These are phyloP conservation scores for Diabrotica balteata DNA, from an alignment of 2,888 invertebrate genomes.

Conservation along the genomic window DNA sequence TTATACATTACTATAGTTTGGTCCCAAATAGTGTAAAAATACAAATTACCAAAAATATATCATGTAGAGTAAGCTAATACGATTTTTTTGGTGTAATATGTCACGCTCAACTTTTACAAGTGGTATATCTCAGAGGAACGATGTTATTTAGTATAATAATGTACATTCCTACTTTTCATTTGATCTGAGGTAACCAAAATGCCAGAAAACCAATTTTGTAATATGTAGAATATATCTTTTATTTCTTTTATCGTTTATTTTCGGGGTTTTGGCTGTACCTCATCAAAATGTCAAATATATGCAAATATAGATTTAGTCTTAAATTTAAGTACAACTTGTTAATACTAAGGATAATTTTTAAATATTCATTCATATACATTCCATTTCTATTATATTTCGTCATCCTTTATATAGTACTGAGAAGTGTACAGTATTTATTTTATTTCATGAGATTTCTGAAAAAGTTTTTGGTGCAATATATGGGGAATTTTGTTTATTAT, in stretches of 20 bases:
- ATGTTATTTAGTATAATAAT: constrained; percentile 22
- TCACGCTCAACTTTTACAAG: not conserved
- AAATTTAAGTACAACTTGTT: constrained; percentile 22
- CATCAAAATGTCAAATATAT: constrained; percentile 7
- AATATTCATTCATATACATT: constrained; percentile 41
- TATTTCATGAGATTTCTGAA: constrained; percentile 22
- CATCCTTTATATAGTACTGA: constrained; percentile 16
- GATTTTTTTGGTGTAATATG: not conserved
- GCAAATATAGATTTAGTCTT: constrained; percentile 14
- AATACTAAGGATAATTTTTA: constrained; percentile 38
- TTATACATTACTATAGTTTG: no score
- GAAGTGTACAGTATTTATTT: constrained; percentile 39
- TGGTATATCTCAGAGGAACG: constrained; percentile 1
- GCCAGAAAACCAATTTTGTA: not conserved
- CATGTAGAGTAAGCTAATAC: no score
- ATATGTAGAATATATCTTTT: no score
- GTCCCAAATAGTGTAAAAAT: no score
- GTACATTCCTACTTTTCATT: constrained; percentile 14
- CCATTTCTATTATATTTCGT: constrained; percentile 34
- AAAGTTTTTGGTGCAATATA: constrained; percentile 28
- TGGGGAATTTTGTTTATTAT: constrained; percentile 11
- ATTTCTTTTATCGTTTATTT: no score
- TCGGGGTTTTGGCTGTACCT: constrained; percentile 7
- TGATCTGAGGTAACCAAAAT: not conserved
- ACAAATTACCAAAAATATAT: no score